Conservation (phyloP, 2,113 vertebrate genomes). For the Mobula hypostoma region DNA sequence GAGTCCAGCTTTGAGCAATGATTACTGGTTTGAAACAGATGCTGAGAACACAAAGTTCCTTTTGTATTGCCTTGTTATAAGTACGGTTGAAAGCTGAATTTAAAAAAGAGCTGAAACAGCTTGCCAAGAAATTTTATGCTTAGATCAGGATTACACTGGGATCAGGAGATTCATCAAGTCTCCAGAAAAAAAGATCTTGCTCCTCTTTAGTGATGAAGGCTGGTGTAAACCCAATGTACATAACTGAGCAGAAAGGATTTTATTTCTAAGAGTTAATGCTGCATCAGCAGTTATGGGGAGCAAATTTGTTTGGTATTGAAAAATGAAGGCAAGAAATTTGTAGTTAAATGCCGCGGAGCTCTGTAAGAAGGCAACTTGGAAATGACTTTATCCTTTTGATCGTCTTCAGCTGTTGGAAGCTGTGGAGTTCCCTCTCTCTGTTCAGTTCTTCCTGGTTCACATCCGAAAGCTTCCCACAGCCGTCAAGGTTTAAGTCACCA, state of each 20-base stretch:
- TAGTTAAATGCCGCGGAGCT: not conserved
- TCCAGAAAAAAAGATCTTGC: not conserved
- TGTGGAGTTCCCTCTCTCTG: too few species aligned
- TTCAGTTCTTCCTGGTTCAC: too few species aligned
- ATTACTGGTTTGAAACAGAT: constrained; percentile 37
- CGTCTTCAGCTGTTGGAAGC: too few species aligned
- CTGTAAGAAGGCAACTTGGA: not conserved
- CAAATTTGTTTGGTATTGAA: not conserved
- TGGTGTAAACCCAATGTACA: not conserved
- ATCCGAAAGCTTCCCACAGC: too few species aligned
- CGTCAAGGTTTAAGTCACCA: too few species aligned
- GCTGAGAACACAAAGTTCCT: constrained; percentile 33
- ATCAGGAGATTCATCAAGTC: not conserved
- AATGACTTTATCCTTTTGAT: too few species aligned
- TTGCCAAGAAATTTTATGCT: constrained; percentile 35
- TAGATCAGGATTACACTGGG: constrained; percentile 32
- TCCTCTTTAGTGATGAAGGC: not conserved
- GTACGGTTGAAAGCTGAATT: not conserved
- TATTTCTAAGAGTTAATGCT: constrained; percentile 1
- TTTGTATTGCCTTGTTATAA: constrained; percentile 29
- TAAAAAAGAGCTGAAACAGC: not conserved
- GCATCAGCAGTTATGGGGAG: not conserved
- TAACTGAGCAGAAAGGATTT: not conserved
- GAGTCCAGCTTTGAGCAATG: constrained; percentile 32
- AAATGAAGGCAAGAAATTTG: constrained; percentile 7